Base-by-base conservation (phyloP, 2,797 vertebrate species). In the Phylloscopus collybita region DNA sequence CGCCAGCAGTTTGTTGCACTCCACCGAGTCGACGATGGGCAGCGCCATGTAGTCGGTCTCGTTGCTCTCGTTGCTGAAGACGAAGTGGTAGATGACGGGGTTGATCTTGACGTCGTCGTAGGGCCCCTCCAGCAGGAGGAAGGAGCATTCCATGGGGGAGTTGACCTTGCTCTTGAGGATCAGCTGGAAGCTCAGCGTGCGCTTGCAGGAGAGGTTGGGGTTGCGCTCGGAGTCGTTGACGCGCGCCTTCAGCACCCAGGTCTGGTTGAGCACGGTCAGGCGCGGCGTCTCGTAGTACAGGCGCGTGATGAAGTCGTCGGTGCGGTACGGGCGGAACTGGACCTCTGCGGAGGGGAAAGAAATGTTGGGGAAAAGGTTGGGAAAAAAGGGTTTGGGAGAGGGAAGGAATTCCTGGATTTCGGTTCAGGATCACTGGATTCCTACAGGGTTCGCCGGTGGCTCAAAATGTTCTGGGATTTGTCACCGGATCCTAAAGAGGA, bases 1-100 rank as follows among this genome's bases (percentile, higher is more conserved):
- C 15, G 99, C 99, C 98, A 99, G 98, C 98, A 99, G 98, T 98
- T 99, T 99, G 99, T 99, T 99, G 97, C 99, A 99, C 98, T 99
- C 99, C 97, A 99, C 99, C 3, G 99, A 99, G 95, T 99, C 99
- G 78, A 98, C 98, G 98, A 99, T 99, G 98, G 99, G 99, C 96
- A 99, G 98, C 8, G 98, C 99, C 96, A 99, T 98, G 66, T 99
- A 99, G 66, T 99, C 99, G 10, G 99, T 99, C 98, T 99, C 99
- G 53, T 99, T 99, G 98, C 98, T 97, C 92, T 99, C 99, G 25
- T 99, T 99, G 98, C 98, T 99, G 98, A 99, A 99, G 95, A 98
- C 98, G 74, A 99, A 99, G 96, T 99, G 99, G 96, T 99, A 99
- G 98, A 99, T 99, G 96, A 99, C 99, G 0, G 99, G 99, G 89